Evolutionary conservation across 1,140 invertebrate genomes (phyloP), one percentile per base, ranked within the genome.

Genomic region (Papilio dardanus): DNA sequence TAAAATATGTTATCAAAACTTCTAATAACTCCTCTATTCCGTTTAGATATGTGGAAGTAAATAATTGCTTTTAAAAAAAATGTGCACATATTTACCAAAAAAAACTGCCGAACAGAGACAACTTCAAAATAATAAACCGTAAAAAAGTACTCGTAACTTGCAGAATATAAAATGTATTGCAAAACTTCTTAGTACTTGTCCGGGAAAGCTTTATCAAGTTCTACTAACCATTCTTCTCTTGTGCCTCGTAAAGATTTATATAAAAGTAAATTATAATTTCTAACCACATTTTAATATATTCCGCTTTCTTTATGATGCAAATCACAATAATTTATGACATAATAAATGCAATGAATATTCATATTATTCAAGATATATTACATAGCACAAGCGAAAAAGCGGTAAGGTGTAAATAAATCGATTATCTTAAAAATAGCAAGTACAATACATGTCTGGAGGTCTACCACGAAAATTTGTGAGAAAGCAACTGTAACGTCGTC

Each of bases 341-440:
- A 46, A n/a, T 46, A 46, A 46, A 46, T 19, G 19, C n/a, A 19
- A 46, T 46, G 5, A 46, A 46, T 46, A 46, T 46, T 46, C 7
- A 19, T 42, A 42, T 24, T 24, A 54, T 54, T 54, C 6, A 66
- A 31, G 21, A 66, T 66, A 24, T 66, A 66, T 66, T 66, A 24
- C 3, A 66, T 33, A 33, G 16, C 62, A n/a, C 33, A 37, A 68
- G 33, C 66, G 31, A 68, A 37, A 35, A 35, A 68, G 33, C 33
- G 66, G n/a, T 68, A 33, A 33, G 66, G 66, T 35, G 66, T 68
- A n/a, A 33, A 69, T 69, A 69, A 40, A 69, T 40, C 31, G 33
- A 67, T 67, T 67, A 67, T 67, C 1, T 67, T 67, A 67, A 67
- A 67, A 67, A 67, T n/a, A 33, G n/a, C 54, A 35, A 67, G 65